These are phyloP conservation scores for Talpa occidentalis DNA, from an alignment of 2,113 vertebrate species.

Conservation along the genomic window DNA sequence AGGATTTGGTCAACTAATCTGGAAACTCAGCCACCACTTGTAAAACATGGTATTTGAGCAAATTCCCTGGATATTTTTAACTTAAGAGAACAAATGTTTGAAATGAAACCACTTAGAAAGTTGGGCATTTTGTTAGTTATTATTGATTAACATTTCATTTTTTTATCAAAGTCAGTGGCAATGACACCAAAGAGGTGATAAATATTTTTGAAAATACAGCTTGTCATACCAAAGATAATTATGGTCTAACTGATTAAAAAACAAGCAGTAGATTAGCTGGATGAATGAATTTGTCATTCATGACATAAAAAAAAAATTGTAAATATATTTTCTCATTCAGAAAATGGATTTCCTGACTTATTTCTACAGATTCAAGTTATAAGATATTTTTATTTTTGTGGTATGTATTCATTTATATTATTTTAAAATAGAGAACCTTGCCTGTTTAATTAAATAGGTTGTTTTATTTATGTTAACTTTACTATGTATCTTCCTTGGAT, in stretches of 20 bases:
- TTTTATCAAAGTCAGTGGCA: not conserved
- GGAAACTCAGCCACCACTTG: not conserved
- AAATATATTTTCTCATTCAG: not conserved
- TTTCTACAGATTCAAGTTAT: not conserved
- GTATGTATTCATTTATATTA: not conserved
- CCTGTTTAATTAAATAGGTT: not conserved
- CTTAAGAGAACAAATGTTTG: not conserved
- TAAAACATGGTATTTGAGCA: not conserved
- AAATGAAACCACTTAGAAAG: conserved; percentile 28
- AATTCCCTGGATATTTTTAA: conserved; percentile 11
- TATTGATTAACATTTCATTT: not conserved
- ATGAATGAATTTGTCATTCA: not conserved
- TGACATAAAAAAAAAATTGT: conserved; percentile 25
- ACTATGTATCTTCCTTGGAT: not conserved
- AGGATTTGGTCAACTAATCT: not conserved
- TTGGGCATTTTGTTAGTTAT: not conserved
- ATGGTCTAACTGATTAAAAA: not conserved
- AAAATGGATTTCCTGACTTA: not conserved
- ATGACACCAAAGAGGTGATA: not conserved
- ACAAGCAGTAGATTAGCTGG: not conserved
- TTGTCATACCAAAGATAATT: conserved; percentile 17
- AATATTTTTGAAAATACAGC: not conserved
- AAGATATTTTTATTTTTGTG: not conserved
- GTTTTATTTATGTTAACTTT: not conserved
- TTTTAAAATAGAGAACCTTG: not conserved